Evolutionary conservation across 2,888 invertebrate genomes (phyloP), one percentile per base, ranked within the genome.

Genomic region (Xanthorhoe spadicearia): DNA sequence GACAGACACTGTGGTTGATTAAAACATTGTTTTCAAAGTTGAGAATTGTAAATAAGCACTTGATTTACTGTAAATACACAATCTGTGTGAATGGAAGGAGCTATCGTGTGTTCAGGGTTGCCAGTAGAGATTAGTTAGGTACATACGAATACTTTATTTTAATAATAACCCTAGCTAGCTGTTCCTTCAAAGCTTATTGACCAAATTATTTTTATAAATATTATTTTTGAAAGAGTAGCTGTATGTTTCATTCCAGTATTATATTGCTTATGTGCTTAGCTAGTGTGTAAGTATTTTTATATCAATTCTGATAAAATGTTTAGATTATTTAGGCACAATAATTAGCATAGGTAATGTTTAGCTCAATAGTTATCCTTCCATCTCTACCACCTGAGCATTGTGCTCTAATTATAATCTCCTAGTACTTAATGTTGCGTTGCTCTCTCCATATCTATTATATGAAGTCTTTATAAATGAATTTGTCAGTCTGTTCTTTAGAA

Each of bases 341-440:
- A 64, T 43, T 62, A 35, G 28, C 68, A 64, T 61, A n/a, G n/a
- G n/a, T n/a, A 52, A 69, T 75, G 69, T 63, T 71, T 71, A 78
- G 79, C 74, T 82, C 77, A 76, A 77, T 28, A 66, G 23, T 68
- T 75, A 69, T 76, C 77, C 80, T 80, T 79, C 79, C 80, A 74
- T 66, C 61, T 32, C 51, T 57, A 61, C 52, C 58, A 53, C 51
- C 48, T 23, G 57, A 64, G 73, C 76, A 76, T 74, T 59, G 58
- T 73, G 70, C 76, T 70, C 65, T 50, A 8, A 65, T 18, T 63
- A 56, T 61, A 52, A 57, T 56, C 18, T 62, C 28, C 56, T 1
- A 10, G 10, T 50, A 62, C 18, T 61, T 55, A 55, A 43, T 43
- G 13, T 43, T 43, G 38, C 13, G 38, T 43, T n/a, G 32, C 32